Base-by-base conservation (phyloP, 2,888 invertebrate genomes). In the Cheilosia scutellata region DNA sequence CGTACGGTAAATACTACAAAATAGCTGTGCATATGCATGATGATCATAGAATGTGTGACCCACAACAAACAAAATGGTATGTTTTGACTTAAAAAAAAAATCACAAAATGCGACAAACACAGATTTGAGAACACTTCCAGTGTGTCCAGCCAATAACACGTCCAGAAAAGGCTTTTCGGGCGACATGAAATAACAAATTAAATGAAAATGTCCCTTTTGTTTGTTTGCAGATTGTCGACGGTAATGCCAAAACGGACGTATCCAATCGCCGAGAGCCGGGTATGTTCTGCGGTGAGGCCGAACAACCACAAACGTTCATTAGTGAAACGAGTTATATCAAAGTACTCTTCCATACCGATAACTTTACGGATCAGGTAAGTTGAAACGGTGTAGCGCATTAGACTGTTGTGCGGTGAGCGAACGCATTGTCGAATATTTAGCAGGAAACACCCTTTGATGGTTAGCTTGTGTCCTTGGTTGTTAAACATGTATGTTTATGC, bases 251-350 rank as follows among this genome's bases (percentile, higher is more conserved):
- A 92, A 97, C 97, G 27, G 96, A 96, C 91, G 96, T 97, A 42
- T 97, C 96, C 80, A 97, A 97, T 92, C 94, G 97, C 42, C 96
- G 96, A 89, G 97, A 97, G 89, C 97, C 97, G 0, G 98, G 98
- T 3, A 95, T 97, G 90, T 98, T 97, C 93, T 98, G 98, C 91
- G 98, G 98, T 0, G 98, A 98, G 92, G 97, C 97, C 63, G 98
- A 98, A 90, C 97, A 98, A 90, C 97, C 97, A 0, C 97, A 98
- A 93, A 97, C 97, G 33, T 98, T 98, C 94, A 98, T 98, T 92
- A 98, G 97, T 68, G 98, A 98, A 93, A 98, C 98, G 71, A 97
- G 96, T 92, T 97, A 97, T 93, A 97, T 98, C 77, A 97, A 97
- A 92, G 95, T 98, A 87, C 94, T 97, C 88, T 98, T 98, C 93